Evolutionary conservation across 2,113 vertebrate genomes (phyloP).

Genomic region (Trichechus manatus): DNA sequence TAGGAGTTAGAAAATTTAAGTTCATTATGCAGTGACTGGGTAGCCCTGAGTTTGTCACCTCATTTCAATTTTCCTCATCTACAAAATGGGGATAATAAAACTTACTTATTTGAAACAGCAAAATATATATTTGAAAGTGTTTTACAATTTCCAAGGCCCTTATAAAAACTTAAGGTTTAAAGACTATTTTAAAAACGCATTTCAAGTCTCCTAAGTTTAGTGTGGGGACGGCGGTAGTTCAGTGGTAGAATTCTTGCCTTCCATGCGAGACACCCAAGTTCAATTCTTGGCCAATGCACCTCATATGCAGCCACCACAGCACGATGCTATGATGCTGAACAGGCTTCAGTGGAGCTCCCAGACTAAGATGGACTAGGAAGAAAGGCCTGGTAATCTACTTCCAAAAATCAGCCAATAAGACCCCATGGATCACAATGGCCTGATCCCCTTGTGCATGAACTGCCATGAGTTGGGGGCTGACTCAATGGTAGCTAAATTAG

Average conservation of each 20-base stretch:
- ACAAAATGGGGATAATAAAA: not conserved
- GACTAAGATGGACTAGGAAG: not conserved
- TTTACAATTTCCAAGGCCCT: not conserved
- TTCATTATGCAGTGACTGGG: not conserved
- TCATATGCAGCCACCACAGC: not conserved
- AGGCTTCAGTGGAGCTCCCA: not conserved
- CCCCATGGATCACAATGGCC: not conserved
- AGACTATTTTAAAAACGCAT: not conserved
- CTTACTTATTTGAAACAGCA: constrained; percentile 5
- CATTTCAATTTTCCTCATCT: constrained; percentile 15
- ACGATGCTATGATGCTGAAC: not conserved
- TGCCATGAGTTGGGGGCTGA: not conserved
- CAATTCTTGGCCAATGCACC: not conserved
- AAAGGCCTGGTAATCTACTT: not conserved
- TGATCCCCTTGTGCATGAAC: not conserved
- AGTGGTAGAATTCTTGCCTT: not conserved
- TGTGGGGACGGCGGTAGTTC: not conserved
- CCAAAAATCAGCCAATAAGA: not conserved
- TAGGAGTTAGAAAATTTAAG: not conserved
- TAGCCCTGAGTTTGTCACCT: not conserved
- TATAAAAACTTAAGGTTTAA: constrained; percentile 36
- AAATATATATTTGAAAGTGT: not conserved
- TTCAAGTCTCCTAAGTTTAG: constrained; percentile 29
- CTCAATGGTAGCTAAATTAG: not conserved
- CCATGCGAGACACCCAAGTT: not conserved